phyloP scores from a whole-genome alignment of 2,888 invertebrate species.

The Thyatira batis region DNA sequence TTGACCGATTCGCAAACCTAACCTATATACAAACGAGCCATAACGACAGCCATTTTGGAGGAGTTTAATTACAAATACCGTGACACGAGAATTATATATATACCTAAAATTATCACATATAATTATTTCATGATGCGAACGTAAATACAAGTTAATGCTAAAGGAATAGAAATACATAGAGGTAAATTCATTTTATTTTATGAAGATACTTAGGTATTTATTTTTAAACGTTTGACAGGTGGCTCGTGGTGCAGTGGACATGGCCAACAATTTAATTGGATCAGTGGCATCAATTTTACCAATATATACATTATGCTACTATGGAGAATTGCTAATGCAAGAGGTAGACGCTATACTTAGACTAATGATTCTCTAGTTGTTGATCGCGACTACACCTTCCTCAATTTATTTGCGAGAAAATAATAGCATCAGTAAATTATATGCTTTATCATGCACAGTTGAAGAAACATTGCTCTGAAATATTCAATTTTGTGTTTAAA shows the following conservation, averaged over 20 bases:
- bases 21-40: too few species aligned
- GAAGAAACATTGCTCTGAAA: too few species aligned
- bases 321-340: conserved; percentile 41
- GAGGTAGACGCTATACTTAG: conserved; percentile 33
- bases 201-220: background rate
- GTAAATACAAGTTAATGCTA: too few species aligned
- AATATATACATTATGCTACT: conserved; percentile 47
- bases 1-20: too few species aligned
- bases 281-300: conserved; percentile 32
- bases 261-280: conserved; percentile 40
- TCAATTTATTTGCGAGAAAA: background rate
- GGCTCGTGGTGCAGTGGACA: conserved; percentile 28
- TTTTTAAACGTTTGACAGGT: conserved; percentile 26
- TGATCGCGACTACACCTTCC: background rate
- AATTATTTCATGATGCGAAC: too few species aligned
- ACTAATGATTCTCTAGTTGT: background rate
- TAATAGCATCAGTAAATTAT: background rate
- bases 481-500: too few species aligned
- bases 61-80: too few species aligned
- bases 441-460: too few species aligned
- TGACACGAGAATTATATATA: too few species aligned
- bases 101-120: too few species aligned
- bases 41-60: too few species aligned
- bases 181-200: background rate
- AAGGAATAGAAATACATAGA: too few species aligned